Evolutionary conservation across 2,888 invertebrate species (phyloP), one percentile per base, ranked within the genome.

Genomic region (Atethmia centrago): DNA sequence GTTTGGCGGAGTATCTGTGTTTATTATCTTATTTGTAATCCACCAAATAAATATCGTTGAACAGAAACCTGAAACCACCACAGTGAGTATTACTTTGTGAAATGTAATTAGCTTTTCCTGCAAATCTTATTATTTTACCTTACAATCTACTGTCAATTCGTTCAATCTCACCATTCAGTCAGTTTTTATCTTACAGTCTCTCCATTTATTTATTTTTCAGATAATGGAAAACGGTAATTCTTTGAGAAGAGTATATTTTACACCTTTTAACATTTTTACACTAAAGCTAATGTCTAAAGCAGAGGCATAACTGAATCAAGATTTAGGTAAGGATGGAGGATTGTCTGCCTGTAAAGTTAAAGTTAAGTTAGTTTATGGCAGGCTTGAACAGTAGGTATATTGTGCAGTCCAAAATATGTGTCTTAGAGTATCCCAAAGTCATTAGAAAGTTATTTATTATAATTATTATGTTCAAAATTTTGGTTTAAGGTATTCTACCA

Each of bases 1-100:
- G 16, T 71, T 71, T 69, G 68, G 86, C 51, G 70, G 80, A 66
- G n/a, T 83, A 42, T 49, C 63, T 25, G 19, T 75, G 49, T 83
- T 84, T 47, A 5, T 72, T 47, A 42, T 84, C 51, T 45, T 84
- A 49, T 64, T 76, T 70, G 16, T 76, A 14, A 49, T 84, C 8
- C 67, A 66, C 25, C 21, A 56, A 70, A 16, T 58, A 28, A 63
- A 58, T 62, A 2, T 40, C 16, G 28, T 1, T 42, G 8, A 47
- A 47, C 16, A 25, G 14, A 2, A 55, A n/a, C 16, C 59, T 58
- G 21, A 36, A 5, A 16, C 5, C 1, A 31, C 9, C 7, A 42
- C 7, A 7, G 67, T 72, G 40, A 65, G 51, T 56, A 64, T 51
- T 53, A 16, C 16, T 40, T 63, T 36, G 47, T 56, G 8, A 4